phyloP scores from a whole-genome alignment of 2,113 vertebrate genomes.

The Puntigrus tetrazona region DNA sequence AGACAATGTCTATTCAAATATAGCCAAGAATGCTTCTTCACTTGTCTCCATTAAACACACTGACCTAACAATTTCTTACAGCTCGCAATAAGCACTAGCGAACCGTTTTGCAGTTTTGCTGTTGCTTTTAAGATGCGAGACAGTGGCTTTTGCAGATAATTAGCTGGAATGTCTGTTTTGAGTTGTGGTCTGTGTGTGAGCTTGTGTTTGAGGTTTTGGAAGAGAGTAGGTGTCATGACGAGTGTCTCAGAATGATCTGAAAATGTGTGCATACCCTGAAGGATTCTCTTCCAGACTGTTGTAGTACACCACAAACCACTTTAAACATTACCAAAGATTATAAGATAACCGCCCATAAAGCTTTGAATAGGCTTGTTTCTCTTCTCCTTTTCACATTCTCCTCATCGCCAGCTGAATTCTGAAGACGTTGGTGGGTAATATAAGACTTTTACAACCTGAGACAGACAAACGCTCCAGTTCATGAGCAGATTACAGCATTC shows the following conservation, averaged over 20 bases:
- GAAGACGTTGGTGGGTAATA: background rate
- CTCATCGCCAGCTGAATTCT: background rate
- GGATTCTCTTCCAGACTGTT: constrained; percentile 36
- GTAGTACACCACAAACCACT: constrained; percentile 22
- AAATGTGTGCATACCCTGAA: constrained; percentile 8
- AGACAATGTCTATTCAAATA: background rate
- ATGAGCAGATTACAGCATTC: background rate
- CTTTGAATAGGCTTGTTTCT: constrained; percentile 11
- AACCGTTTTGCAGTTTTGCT: background rate
- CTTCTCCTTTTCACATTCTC: background rate
- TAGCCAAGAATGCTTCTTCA: background rate
- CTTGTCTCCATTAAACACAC: background rate
- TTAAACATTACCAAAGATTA: constrained; percentile 25
- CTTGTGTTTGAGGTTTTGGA: constrained; percentile 4
- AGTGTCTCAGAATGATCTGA: constrained; percentile 19
- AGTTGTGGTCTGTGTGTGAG: constrained; percentile 3
- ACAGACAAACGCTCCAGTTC: background rate
- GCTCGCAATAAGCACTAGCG: background rate
- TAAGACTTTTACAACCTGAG: background rate
- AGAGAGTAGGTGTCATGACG: constrained; percentile 9
- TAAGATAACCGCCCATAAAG: background rate
- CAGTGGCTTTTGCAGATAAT: background rate
- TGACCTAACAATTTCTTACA: background rate
- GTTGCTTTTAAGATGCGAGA: background rate
- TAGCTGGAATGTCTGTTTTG: constrained; percentile 21